Conservation (phyloP, 2,888 invertebrate species). For the Cheilosia scutellata region DNA sequence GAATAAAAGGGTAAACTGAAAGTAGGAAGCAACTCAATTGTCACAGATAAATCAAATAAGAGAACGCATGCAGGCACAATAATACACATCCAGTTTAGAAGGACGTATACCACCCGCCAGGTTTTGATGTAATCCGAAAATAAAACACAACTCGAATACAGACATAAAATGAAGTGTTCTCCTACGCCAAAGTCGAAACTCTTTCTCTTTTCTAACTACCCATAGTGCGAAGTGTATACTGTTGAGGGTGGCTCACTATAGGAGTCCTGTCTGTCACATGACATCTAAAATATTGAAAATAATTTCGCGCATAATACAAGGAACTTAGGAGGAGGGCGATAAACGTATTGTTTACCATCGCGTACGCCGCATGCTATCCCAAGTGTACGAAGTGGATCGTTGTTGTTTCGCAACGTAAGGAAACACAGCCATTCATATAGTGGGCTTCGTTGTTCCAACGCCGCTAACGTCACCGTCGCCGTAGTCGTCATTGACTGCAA, state of each 20-base stretch:
- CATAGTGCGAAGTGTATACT: not conserved
- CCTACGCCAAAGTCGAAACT: slow-evolving; percentile 20
- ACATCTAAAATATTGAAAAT: slow-evolving; percentile 64
- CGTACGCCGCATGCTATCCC: not conserved
- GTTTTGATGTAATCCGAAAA: slow-evolving; percentile 26
- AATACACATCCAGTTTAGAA: not conserved
- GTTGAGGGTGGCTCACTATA: not conserved
- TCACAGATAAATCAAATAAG: slow-evolving; percentile 62
- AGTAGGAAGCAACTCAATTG: slow-evolving; percentile 43
- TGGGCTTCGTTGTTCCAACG: slow-evolving; percentile 7
- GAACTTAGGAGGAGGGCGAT: slow-evolving; percentile 33
- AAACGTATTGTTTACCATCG: slow-evolving; percentile 46
- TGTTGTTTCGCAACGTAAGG: slow-evolving; percentile 25
- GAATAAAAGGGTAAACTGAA: slow-evolving; percentile 36
- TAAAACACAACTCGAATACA: slow-evolving; percentile 41
- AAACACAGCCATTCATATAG: slow-evolving; percentile 2
- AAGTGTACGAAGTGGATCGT: slow-evolving; percentile 24
- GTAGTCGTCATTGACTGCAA: slow-evolving; percentile 69
- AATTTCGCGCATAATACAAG: slow-evolving; percentile 52
- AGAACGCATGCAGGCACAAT: slow-evolving; percentile 30
- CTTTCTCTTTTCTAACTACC: slow-evolving; percentile 1
- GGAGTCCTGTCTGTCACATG: slow-evolving; percentile 49
- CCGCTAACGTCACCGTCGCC: slow-evolving; percentile 3
- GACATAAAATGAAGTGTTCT: slow-evolving; percentile 53
- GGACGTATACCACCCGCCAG: slow-evolving; percentile 23